Evolutionary conservation across 2,113 vertebrate genomes (phyloP).

Genomic region (Clarias magur): DNA sequence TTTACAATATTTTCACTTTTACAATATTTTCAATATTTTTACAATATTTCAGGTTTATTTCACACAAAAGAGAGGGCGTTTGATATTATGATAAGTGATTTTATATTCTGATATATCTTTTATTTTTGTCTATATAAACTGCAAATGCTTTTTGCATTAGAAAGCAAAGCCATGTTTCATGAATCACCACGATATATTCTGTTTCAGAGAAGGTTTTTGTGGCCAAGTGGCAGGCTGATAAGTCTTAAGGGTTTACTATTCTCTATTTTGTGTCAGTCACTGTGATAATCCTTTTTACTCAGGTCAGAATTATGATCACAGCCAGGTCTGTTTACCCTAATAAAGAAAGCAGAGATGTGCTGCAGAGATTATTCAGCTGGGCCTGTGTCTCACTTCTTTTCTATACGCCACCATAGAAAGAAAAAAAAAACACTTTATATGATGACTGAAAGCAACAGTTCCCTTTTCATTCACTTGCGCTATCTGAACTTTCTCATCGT

Average conservation of each 20-base stretch:
- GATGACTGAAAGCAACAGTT: background rate
- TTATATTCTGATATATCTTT: background rate
- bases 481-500: constrained; percentile 42
- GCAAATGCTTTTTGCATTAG: constrained; percentile 43
- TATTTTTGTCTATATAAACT: constrained; percentile 48
- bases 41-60: no score
- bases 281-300: constrained; percentile 50
- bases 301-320: constrained; percentile 59
- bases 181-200: constrained; percentile 42
- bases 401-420: constrained; percentile 40
- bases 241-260: constrained; percentile 39
- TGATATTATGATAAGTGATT: no score
- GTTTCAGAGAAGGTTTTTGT: constrained; percentile 33
- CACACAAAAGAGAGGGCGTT: no score
- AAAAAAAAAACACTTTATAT: constrained; percentile 19
- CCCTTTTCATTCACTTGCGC: constrained; percentile 40
- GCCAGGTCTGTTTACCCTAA: constrained; percentile 61
- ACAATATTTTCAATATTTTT: no score
- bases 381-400: constrained; percentile 57
- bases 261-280: constrained; percentile 51
- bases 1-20: no score
- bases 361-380: constrained; percentile 64
- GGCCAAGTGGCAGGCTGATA: constrained; percentile 44
- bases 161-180: constrained; percentile 25
- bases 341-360: constrained; percentile 47